These are phyloP conservation scores for Nyleta sp. DNA, from an alignment of 2,888 invertebrate species.

Conservation along the genomic window DNA sequence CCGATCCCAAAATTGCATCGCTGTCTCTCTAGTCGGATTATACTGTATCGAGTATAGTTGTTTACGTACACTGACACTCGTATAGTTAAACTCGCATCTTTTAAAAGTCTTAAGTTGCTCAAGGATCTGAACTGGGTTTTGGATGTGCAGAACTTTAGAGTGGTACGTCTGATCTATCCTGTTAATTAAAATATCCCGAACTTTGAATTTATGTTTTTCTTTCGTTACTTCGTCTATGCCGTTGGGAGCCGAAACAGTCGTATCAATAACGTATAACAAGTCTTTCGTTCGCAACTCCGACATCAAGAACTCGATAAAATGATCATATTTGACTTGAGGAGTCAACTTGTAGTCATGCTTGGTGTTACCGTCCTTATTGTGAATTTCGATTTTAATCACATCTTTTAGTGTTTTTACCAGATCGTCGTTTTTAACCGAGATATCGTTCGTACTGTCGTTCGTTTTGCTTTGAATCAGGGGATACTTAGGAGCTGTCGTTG, in stretches of 20 bases:
- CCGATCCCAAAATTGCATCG: slow-evolving; percentile 13
- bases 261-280: slow-evolving; percentile 2
- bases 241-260: no score
- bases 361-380: slow-evolving; percentile 6
- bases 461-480: no score
- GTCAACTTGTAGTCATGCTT: slow-evolving; percentile 63
- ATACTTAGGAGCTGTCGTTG: no score
- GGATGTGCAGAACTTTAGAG: slow-evolving; percentile 56
- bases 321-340: slow-evolving; percentile 48
- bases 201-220: slow-evolving; percentile 62
- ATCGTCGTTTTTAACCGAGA: no score
- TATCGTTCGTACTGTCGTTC: no score
- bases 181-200: slow-evolving; percentile 66
- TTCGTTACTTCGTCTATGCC: not conserved
- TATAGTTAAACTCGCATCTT: slow-evolving; percentile 8
- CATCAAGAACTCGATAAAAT: slow-evolving; percentile 62
- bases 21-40: slow-evolving; percentile 3
- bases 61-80: slow-evolving; percentile 9
- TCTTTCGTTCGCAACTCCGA: slow-evolving; percentile 61
- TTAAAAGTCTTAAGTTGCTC: not conserved
- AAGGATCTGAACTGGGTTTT: slow-evolving; percentile 60
- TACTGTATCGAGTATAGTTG: slow-evolving; percentile 6
- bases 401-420: slow-evolving; percentile 11
- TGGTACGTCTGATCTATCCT: slow-evolving; percentile 61
- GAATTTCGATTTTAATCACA: slow-evolving; percentile 6